A percentile compares a stretch with the other conserved stretches of the same genome.
These are phyloP conservation scores for Parazoanthus swiftii DNA, from an alignment of 92 coral and sea anemone species.

Conservation along the genomic window DNA sequence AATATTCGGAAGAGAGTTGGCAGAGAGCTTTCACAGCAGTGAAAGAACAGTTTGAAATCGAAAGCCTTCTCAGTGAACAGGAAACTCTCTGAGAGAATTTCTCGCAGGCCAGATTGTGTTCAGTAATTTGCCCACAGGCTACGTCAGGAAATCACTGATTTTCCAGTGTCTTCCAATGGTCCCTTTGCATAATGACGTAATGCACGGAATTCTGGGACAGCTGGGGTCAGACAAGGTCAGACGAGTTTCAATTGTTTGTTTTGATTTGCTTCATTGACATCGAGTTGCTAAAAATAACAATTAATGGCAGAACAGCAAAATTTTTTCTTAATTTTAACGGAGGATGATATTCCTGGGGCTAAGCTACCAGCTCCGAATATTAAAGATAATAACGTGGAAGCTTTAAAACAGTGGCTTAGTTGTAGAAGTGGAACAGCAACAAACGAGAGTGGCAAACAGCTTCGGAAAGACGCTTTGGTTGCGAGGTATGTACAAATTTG, in stretches of 20 bases:
- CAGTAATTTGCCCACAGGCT: too few relatives aligned
- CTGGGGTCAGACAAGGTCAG: not conserved
- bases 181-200: slow-evolving; percentile 16
- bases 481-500: not conserved
- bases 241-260: not conserved
- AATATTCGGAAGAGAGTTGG: too few relatives aligned
- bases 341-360: not conserved
- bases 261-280: not conserved
- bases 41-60: too few relatives aligned
- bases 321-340: not conserved
- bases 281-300: not conserved
- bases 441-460: not conserved
- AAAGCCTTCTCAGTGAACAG: too few relatives aligned
- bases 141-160: too few relatives aligned
- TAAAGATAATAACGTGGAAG: not conserved
- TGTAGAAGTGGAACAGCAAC: not conserved
- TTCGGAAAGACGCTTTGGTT: not conserved
- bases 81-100: too few relatives aligned
- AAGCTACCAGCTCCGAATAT: not conserved
- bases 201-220: slow-evolving; percentile 21
- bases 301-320: not conserved
- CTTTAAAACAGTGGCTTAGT: not conserved
- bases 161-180: too few relatives aligned
- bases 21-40: too few relatives aligned
- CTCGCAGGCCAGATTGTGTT: too few relatives aligned